Base-by-base conservation (phyloP, 2,797 vertebrate genomes). In the Hemibagrus guttatus region DNA sequence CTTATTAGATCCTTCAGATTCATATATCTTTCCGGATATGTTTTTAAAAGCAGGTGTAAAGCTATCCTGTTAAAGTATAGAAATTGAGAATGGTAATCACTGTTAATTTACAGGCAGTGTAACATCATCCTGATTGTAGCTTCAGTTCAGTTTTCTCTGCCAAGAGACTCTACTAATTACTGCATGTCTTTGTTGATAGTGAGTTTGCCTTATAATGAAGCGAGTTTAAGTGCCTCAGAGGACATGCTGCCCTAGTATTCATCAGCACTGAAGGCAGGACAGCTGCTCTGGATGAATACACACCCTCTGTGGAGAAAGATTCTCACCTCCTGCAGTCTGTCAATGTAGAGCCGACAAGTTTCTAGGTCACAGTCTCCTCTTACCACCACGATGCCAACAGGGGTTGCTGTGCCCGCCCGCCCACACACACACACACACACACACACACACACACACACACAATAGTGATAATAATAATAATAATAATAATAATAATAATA, bases 351-450 rank as follows among this genome's bases (percentile, higher is more conserved):
- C 87, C 98, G 95, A 92, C 98, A 99, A 2, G 98, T 99, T 93
- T 99, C 98, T 94, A 99, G 95, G 92, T 99, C 98, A 91, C 98
- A 99, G 91, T 99, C 98, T 87, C 98, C 98, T 87, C 97, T 95
- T 84, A 99, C 97, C 90, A 99, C 98, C 91, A 99, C 97, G 72
- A 99, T 99, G 89, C 98, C 98, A n/a, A 99, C 94, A 0, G 98
- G 98, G 90, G 97, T 97, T 52, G 98, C 98, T 99, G 91, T 26
- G 90, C 87, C 90, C 85, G 87, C 84, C 81, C 84, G 78, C 82
- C 78, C 68, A 78, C 21, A 49, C 11, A 74, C 39, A 49, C 42
- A 74, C 39, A n/a, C 39, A 76, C 46, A 75, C 52, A 90, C 90
- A 89, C 82, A 26, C 21, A 91, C 81, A 89, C 81, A 83, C 72